Evolutionary conservation across 2,888 invertebrate genomes (phyloP), one percentile per base, ranked within the genome.

Genomic region (Stegophylla sp.): DNA sequence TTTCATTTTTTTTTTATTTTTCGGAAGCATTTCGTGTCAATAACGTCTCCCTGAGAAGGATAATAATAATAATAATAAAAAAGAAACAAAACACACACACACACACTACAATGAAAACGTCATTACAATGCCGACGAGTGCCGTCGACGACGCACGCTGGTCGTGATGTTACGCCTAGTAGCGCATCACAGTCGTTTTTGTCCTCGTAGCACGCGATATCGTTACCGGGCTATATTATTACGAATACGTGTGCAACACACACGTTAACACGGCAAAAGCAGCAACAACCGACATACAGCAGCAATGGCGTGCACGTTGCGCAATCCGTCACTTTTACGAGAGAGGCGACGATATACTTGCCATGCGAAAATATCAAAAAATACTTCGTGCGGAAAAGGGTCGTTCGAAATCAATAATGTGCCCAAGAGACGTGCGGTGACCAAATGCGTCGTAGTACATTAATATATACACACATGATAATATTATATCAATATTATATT

Each of bases 391-490:
- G 43, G 26, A 73, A 53, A 48, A 51, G 66, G 75, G 75, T 66
- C 53, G 53, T 64, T 41, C 66, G 66, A 64, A 76, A 64, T 76
- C 64, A 56, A 76, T 76, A 76, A 51, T 26, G 26, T 53, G 64
- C 75, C 75, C 64, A 51, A 23, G 56, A 72, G 59, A 59, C 72
- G 72, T 17, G 3, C 59, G 23, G 59, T 59, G 59, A 73, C 72
- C 56, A 28, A 69, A 34, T 5, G 34, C n/a, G n/a, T n/a, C n/a
- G n/a, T n/a, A n/a, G n/a, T n/a, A n/a, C n/a, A n/a, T n/a, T n/a
- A n/a, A n/a, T n/a, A n/a, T n/a, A n/a, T n/a, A n/a, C n/a, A n/a
- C n/a, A n/a, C n/a, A n/a, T n/a, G n/a, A n/a, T n/a, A n/a, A n/a
- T n/a, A n/a, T n/a, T n/a, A n/a, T n/a, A n/a, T n/a, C n/a, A n/a